Conservation (phyloP, 2,888 invertebrate genomes). For the Andrena marginata region DNA sequence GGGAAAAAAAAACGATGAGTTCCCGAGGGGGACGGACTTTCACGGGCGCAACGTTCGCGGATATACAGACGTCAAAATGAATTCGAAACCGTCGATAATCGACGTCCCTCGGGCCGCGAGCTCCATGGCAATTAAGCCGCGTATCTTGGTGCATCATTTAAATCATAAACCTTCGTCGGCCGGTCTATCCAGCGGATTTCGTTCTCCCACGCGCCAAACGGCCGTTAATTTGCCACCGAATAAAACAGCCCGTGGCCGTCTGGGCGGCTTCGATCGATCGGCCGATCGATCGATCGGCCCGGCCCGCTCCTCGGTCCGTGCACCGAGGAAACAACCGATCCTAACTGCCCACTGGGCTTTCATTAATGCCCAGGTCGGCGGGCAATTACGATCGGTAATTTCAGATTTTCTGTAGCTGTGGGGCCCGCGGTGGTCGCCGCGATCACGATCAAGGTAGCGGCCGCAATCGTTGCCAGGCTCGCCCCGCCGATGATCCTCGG, state of each 20-base stretch:
- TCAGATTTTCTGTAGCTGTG: slow-evolving; percentile 55
- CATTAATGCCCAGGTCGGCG: slow-evolving; percentile 54
- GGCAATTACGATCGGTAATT: slow-evolving; percentile 66
- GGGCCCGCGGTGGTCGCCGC: slow-evolving; percentile 21
- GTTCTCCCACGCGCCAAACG: slow-evolving; percentile 61
- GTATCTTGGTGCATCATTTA: slow-evolving; percentile 50
- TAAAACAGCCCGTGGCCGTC: slow-evolving; percentile 24
- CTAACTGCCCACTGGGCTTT: slow-evolving; percentile 51
- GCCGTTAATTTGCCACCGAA: slow-evolving; percentile 63
- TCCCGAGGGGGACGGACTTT: not conserved
- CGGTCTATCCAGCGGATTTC: slow-evolving; percentile 47
- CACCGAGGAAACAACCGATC: slow-evolving; percentile 27
- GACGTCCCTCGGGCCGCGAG: slow-evolving; percentile 16
- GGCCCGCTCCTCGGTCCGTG: not conserved
- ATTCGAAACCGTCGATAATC: slow-evolving; percentile 33
- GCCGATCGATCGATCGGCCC: slow-evolving; percentile 31
- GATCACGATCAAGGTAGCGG: not conserved
- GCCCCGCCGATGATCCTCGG: slow-evolving; percentile 7
- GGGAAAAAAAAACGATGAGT: not conserved
- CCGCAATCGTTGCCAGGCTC: not conserved
- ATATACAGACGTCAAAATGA: slow-evolving; percentile 42
- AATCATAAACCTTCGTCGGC: slow-evolving; percentile 61
- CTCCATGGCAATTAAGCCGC: slow-evolving; percentile 55
- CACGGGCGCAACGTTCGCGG: not conserved
- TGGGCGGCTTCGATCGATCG: slow-evolving; percentile 8